These are phyloP conservation scores for Xestia rhomboidea DNA, from an alignment of 2,888 invertebrate genomes.

Conservation along the genomic window DNA sequence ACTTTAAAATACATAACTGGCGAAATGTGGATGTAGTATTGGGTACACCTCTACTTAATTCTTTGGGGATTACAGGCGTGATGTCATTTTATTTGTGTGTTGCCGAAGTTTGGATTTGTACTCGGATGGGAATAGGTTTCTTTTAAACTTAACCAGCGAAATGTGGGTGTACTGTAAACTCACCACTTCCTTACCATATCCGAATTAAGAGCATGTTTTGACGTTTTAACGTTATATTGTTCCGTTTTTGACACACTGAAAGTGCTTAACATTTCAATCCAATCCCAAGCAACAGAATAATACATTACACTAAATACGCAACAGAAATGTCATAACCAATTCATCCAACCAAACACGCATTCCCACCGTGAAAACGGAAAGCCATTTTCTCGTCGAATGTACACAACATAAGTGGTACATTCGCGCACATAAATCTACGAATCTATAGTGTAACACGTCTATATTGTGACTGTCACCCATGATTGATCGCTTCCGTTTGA, in stretches of 20 bases:
- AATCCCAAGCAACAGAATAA: slow-evolving; percentile 21
- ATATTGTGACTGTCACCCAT: slow-evolving; percentile 77
- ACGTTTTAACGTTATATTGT: neutral
- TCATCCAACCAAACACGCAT: slow-evolving; percentile 31
- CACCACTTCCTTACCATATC: neutral
- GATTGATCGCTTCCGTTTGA: slow-evolving; percentile 81
- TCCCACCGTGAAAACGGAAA: slow-evolving; percentile 50
- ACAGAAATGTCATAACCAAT: slow-evolving; percentile 27
- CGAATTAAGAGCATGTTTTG: neutral
- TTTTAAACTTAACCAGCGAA: neutral
- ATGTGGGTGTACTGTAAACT: neutral
- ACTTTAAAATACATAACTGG: too few relatives aligned
- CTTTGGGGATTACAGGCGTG: too few relatives aligned
- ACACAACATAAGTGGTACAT: slow-evolving; percentile 47
- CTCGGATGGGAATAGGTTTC: too few relatives aligned
- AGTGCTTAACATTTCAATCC: neutral
- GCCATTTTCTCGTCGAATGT: slow-evolving; percentile 46
- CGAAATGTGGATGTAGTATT: too few relatives aligned
- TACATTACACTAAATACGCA: slow-evolving; percentile 25
- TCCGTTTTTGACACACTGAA: neutral
- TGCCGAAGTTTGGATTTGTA: neutral
- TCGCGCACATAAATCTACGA: slow-evolving; percentile 62
- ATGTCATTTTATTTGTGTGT: neutral
- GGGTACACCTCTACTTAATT: too few relatives aligned
- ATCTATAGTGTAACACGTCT: slow-evolving; percentile 67